Conservation (phyloP, 2,797 vertebrate genomes). For the Eupleurogrammus muticus region DNA sequence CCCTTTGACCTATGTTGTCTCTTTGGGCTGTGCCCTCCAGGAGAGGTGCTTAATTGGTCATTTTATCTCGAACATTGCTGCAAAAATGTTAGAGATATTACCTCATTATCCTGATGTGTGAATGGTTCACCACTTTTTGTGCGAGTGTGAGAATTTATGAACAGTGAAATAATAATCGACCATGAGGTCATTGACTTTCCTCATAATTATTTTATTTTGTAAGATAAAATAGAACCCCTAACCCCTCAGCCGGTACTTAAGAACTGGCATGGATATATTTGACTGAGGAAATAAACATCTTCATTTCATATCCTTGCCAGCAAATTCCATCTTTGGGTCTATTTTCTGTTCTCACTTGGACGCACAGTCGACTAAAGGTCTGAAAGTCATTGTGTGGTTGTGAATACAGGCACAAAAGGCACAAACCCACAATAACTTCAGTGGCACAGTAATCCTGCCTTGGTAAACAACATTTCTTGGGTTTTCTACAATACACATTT, state of each 20-base stretch:
- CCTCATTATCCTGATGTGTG: not conserved
- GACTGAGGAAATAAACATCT: not conserved
- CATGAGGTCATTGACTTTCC: not conserved
- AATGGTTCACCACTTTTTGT: not conserved
- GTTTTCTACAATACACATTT: slow-evolving; percentile 20
- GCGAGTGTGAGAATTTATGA: slow-evolving; percentile 2
- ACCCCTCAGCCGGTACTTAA: not conserved
- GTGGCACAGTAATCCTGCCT: slow-evolving; percentile 20
- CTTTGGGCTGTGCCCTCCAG: no score
- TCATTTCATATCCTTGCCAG: not conserved
- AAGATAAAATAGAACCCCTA: slow-evolving; percentile 4
- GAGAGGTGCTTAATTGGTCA: no score
- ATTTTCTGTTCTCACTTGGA: slow-evolving; percentile 28
- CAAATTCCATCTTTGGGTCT: slow-evolving; percentile 12
- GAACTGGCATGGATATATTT: not conserved
- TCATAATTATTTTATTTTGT: not conserved
- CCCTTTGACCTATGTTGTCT: no score
- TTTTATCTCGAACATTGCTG: not conserved
- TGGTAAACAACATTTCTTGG: slow-evolving; percentile 45
- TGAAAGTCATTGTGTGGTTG: slow-evolving; percentile 23
- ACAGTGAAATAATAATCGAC: not conserved
- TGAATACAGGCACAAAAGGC: slow-evolving; percentile 14
- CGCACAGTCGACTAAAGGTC: slow-evolving; percentile 5
- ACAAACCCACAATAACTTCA: slow-evolving; percentile 5
- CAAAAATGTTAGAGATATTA: slow-evolving; percentile 1